Evolutionary conservation across 2,113 vertebrate genomes (phyloP).

Genomic region (Eulemur macaco): DNA sequence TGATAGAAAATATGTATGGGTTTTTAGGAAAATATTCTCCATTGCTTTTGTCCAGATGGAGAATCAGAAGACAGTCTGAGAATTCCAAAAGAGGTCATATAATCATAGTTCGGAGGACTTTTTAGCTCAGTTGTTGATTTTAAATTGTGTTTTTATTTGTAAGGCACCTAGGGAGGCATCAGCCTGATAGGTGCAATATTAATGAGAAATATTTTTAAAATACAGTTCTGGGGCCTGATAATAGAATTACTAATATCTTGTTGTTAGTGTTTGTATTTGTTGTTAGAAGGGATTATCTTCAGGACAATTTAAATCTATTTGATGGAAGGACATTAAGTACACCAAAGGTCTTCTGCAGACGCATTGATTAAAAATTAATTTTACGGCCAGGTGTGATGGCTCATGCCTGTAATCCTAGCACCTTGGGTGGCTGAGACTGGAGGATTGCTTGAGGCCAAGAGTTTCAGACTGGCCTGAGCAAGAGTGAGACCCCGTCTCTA

Average conservation of each 20-base stretch:
- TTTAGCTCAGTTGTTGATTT: slow-evolving; percentile 34
- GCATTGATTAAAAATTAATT: slow-evolving; percentile 37
- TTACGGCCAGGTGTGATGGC: background rate
- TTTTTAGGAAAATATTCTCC: slow-evolving; percentile 12
- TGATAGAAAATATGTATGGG: background rate
- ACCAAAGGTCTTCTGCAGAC: background rate
- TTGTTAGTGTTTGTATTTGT: background rate
- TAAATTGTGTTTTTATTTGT: slow-evolving; percentile 31
- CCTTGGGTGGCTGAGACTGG: too few species aligned
- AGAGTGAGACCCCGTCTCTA: too few species aligned
- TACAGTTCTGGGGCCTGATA: background rate
- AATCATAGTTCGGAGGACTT: slow-evolving; percentile 31
- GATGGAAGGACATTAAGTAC: background rate
- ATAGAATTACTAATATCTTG: background rate
- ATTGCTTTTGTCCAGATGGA: background rate
- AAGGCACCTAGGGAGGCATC: background rate
- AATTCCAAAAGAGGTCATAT: background rate
- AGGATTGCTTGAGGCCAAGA: too few species aligned
- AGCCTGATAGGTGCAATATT: background rate
- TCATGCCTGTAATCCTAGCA: too few species aligned
- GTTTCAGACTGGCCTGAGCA: too few species aligned
- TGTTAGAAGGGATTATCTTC: background rate
- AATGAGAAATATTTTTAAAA: slow-evolving; percentile 49
- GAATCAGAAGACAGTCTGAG: background rate
- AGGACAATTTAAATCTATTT: background rate